Base-by-base conservation (phyloP, 2,888 invertebrate species). In the Andrena haemorrhoa region DNA sequence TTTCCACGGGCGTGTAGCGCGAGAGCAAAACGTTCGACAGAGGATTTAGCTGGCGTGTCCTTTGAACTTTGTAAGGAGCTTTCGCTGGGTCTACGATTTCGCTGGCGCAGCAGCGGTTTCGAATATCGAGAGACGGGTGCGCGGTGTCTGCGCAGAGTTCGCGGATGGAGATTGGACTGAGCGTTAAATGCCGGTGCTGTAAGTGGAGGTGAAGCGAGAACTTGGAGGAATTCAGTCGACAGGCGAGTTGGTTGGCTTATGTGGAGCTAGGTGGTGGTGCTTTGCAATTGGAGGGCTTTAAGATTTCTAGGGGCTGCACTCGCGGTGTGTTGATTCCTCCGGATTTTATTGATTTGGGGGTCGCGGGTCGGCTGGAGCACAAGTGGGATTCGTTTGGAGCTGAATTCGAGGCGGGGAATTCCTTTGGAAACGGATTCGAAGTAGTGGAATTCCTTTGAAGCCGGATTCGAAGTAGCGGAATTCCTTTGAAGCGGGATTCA, bases 1-100 rank as follows among this genome's bases (percentile, higher is more conserved):
- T 86, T 86, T 79, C 86, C 84, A 78, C 73, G 72, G 53, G 56
- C 72, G 86, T 56, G 56, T 71, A 78, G 73, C 72, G 71, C 80
- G 75, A 66, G 74, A 85, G 79, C 78, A 72, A 64, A 76, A 75
- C 64, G 58, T n/a, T 83, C 61, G 33, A 75, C 61, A 61, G 75
- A 74, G 53, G 2, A 26, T 56, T 41, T 56, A 58, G 70, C 33
- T n/a, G 33, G 29, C 51, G n/a, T 82, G 77, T 78, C 73, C 74
- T 73, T 76, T 76, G 82, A 86, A 82, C 86, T 84, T 73, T 47
- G 49, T 8, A 47, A 70, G 77, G 63, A 53, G 72, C 77, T 82
- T 77, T 78, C 82, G 74, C 80, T 64, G 65, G 66, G 71, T 83
- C 79, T 73, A 78, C 75, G 73, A 85, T 76, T 85, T 79, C 81